A percentile compares a stretch with the other conserved stretches of the same genome.
Evolutionary conservation across 2,113 vertebrate genomes (phyloP).

Genomic region (Grantiella picta): DNA sequence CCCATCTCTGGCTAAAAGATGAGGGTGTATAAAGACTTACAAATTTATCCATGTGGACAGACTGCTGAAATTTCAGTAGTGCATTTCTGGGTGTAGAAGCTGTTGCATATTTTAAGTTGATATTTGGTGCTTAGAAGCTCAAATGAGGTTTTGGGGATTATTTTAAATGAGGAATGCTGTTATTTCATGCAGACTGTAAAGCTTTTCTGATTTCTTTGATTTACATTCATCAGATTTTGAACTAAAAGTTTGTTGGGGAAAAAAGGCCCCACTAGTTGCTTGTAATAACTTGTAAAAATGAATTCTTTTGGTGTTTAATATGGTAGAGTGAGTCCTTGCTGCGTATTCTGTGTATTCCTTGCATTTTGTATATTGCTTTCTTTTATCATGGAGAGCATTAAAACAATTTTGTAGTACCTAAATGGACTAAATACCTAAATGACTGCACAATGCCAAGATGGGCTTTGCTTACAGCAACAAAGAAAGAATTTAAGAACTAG

Average conservation of each 20-base stretch:
- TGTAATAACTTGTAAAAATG: neutral
- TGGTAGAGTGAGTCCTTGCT: neutral
- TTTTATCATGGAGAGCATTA: neutral
- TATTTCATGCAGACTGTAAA: neutral
- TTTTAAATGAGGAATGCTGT: neutral
- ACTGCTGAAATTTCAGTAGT: neutral
- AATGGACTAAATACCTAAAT: neutral
- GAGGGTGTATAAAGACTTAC: neutral
- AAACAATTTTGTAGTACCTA: neutral
- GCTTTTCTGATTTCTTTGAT: neutral
- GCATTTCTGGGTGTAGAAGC: neutral
- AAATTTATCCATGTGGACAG: neutral
- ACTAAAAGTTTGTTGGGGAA: neutral
- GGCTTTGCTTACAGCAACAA: neutral
- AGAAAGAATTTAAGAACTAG: neutral
- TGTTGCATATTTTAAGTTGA: neutral
- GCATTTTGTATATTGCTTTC: neutral
- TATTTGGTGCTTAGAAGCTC: neutral
- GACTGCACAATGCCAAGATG: neutral
- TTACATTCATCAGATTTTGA: neutral
- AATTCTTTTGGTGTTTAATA: neutral
- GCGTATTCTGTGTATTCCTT: neutral
- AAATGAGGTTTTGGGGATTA: neutral
- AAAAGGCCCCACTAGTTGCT: rapidly evolving
- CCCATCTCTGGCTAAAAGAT: neutral